Base-by-base conservation (phyloP, 1,140 invertebrate species). In the Ruditapes philippinarum region DNA sequence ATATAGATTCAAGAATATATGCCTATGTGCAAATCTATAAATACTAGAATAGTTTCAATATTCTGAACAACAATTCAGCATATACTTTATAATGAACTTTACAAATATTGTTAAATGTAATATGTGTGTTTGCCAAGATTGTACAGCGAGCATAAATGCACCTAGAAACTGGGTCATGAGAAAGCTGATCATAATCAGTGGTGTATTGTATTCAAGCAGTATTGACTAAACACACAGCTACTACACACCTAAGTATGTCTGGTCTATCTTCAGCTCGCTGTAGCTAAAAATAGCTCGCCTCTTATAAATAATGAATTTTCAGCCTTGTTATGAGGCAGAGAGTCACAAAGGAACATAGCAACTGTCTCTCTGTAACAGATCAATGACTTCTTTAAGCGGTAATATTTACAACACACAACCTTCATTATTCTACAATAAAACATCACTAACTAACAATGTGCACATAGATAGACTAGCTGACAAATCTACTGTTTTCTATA, bases 301-400 rank as follows among this genome's bases (percentile, higher is more conserved):
- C 68, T 89, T 89, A 89, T 89, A 89, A 89, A 89, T 89, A 89
- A 89, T 89, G 62, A 83, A 81, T 82, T 81, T 76, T 83, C 68
- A 28, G 33, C 79, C 74, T 78, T 78, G 74, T 78, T 78, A 78
- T 78, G 74, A 78, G 49, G 65, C 22, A 49, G 12, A 25, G 28
- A 78, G 74, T 78, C 28, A 40, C 45, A 78, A 49, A 54, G 45
- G 49, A 57, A 78, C 74, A 78, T 78, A 78, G 74, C 74, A 78
- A 78, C 74, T 54, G 74, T 54, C 74, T 78, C 74, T 17, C 33
- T 36, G 74, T 49, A 78, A 78, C n/a, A 33, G 74, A 78, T 78
- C 74, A 78, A 78, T 78, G 74, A 78, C 74, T 51, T 1, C 5
- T 19, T 38, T 73, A 73, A 19, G 42, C 14, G 40, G 19, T 5